These are phyloP conservation scores for Helicolenus hilgendorfi DNA, from an alignment of 2,797 vertebrate genomes.

Conservation along the genomic window DNA sequence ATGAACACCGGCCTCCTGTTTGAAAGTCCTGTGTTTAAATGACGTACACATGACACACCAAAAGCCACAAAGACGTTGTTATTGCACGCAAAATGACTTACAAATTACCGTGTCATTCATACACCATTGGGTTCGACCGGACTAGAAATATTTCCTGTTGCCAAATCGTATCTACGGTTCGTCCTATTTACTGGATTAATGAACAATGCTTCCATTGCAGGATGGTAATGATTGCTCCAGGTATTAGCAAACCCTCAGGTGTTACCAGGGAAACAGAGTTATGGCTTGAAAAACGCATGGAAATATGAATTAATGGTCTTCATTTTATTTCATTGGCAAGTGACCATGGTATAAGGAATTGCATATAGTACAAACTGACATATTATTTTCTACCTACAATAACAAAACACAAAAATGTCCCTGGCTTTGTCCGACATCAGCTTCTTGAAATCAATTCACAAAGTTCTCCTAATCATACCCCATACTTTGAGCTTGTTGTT, in stretches of 20 bases:
- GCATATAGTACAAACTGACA: background rate
- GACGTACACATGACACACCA: rapidly evolving
- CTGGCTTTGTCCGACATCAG: background rate
- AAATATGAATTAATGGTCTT: background rate
- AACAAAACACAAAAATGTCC: background rate
- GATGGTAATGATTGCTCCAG: background rate
- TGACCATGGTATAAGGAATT: background rate
- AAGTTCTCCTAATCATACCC: background rate
- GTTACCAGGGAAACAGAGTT: background rate
- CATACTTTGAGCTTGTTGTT: background rate
- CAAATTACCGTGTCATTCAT: too few species aligned
- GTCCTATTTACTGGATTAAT: background rate
- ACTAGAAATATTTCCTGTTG: too few species aligned
- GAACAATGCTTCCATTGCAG: background rate
- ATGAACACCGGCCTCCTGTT: too few species aligned
- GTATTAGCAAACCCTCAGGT: background rate
- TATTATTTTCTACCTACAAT: background rate
- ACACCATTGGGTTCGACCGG: too few species aligned
- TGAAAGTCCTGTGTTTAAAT: too few species aligned
- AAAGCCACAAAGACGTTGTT: too few species aligned
- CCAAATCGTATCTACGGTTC: background rate
- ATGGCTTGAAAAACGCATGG: background rate
- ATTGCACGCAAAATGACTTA: too few species aligned
- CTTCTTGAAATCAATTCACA: background rate
- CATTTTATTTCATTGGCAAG: background rate